A percentile compares a stretch with the other conserved stretches of the same genome.
phyloP scores from a whole-genome alignment of 2,797 vertebrate genomes.

The Gymnoscopelus braueri region DNA sequence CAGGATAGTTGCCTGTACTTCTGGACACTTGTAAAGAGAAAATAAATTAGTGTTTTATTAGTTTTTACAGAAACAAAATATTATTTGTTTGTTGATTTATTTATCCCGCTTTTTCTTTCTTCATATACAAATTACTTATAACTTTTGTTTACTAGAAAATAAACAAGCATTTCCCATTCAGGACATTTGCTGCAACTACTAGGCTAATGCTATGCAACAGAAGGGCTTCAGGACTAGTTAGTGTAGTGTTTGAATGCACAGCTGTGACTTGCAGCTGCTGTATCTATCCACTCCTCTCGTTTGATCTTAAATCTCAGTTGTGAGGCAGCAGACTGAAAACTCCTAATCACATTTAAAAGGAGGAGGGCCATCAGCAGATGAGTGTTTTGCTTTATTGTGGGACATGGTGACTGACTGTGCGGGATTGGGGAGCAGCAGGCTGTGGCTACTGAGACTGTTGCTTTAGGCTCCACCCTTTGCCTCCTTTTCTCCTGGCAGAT shows the following conservation, averaged over 20 bases:
- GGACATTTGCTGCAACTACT: slow-evolving; percentile 24
- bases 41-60: too few relatives aligned
- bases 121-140: neutral
- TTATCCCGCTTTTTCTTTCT: too few relatives aligned
- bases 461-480: slow-evolving; percentile 50
- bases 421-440: slow-evolving; percentile 59
- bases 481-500: slow-evolving; percentile 71
- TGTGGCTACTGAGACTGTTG: slow-evolving; percentile 72
- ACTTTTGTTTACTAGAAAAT: neutral
- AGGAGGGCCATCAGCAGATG: slow-evolving; percentile 76
- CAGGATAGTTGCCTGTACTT: neutral
- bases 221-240: slow-evolving; percentile 33
- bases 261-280: slow-evolving; percentile 61
- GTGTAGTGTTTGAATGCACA: slow-evolving; percentile 40
- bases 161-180: slow-evolving; percentile 13
- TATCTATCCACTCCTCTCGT: slow-evolving; percentile 59
- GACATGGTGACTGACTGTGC: slow-evolving; percentile 50
- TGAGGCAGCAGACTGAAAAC: slow-evolving; percentile 64
- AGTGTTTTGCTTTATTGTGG: slow-evolving; percentile 76
- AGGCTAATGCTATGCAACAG: slow-evolving; percentile 30
- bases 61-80: too few relatives aligned
- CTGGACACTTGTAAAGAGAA: too few relatives aligned
- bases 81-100: too few relatives aligned
- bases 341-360: slow-evolving; percentile 75
- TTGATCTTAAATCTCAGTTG: slow-evolving; percentile 69